Base-by-base conservation (phyloP, 2,797 vertebrate genomes). In the Harpagifer antarcticus region DNA sequence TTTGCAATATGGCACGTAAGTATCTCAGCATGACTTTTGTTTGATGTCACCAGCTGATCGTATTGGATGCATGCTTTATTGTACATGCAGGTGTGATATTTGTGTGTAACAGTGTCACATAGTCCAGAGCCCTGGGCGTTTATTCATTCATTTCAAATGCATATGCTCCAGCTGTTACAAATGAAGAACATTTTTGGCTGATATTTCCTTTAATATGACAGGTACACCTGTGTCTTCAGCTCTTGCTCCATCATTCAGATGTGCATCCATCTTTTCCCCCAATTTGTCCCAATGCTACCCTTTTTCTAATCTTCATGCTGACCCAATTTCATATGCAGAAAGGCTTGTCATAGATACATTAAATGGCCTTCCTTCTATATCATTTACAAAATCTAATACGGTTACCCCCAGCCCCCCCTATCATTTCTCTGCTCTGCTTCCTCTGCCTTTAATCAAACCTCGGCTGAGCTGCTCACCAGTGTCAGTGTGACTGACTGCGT, bases 1-100 rank as follows among this genome's bases (percentile, higher is more conserved):
- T 96, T 96, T 72, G 95, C 94, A 62, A 95, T 96, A 88, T 96
- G 95, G 95, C 95, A 95, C 64, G 95, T 96, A 88, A 96, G 95
- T 95, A 90, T n/a, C 71, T 54, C 2, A 6, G 6, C n/a, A 12
- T 17, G 14, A 13, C 10, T n/a, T 5, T 57, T 9, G 1, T 42
- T 17, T 14, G 33, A 37, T 54, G 13, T 20, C 11, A 52, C 9
- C 48, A 12, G 55, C 9, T 19, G 20, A 27, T 20, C 20, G 5
- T 73, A 3, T 27, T 9, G 31, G 10, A 47, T 52, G 47, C 44
- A 49, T 66, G 69, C 47, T 37, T 27, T 15, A 10, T 13, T 13
- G n/a, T 19, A 63, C 37, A 23, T 12, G 48, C 67, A 74, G 72
- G 76, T 89, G 79, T 72, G 49, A 52, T 57, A 7, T n/a, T 7